Base-by-base conservation (phyloP, 2,888 invertebrate species). In the Odontomyia ornata region DNA sequence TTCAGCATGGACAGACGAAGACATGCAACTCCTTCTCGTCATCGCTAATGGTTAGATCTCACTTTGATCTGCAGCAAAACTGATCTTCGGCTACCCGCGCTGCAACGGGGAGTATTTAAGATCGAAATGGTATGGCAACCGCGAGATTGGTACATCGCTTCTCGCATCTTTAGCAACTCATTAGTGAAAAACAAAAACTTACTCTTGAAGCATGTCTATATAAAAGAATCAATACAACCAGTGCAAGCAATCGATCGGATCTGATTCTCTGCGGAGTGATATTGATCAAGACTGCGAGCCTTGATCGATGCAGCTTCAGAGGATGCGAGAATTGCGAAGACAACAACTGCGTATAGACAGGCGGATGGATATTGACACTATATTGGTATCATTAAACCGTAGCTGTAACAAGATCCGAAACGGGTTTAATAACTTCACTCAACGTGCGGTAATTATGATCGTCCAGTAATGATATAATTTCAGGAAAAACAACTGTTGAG, bases 361-460 rank as follows among this genome's bases (percentile, higher is more conserved):
- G 23, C 60, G 11, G 60, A 60, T 11, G 25, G 25, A 25, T 25
- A 60, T 23, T 25, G 60, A 60, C 25, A 25, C 60, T 25, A n/a
- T 65, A 36, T 36, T 28, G 65, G 36, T 25, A 65, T 65, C 65
- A 36, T 65, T 65, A 65, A 36, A 18, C 65, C 65, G 65, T 36
- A 47, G 47, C 69, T 47, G 47, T 47, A 69, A 72, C 27, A 25
- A 72, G 18, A 52, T 52, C 18, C 52, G 52, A 72, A 77, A 77
- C 77, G 65, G 47, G 77, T 77, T 77, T 75, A 77, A 77, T 77
- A 77, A 77, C 77, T 77, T 77, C 71, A 77, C 77, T 77, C 69
- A 62, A 75, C 75, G 77, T 77, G 62, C 67, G 28, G 77, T 67
- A 77, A 77, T 77, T 75, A 77, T 77, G 77, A 77, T 75, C 56